Evolutionary conservation across 1,140 invertebrate genomes (phyloP).

Genomic region (Drosophila ogumai): DNA sequence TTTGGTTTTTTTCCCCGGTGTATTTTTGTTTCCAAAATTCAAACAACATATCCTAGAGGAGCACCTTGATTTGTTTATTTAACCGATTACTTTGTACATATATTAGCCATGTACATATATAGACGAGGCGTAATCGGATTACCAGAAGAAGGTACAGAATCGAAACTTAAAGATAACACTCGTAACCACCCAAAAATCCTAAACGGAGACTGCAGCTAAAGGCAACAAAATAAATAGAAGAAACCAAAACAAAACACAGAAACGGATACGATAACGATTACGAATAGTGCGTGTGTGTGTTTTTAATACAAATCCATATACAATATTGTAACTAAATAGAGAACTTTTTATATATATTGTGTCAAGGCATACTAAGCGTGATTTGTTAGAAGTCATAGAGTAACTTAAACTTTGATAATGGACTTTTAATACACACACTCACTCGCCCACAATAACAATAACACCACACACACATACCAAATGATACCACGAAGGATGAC

Average conservation of each 20-base stretch:
- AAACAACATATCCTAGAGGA: conserved; percentile 60
- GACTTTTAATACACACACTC: conserved; percentile 73
- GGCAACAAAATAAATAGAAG: conserved; percentile 36
- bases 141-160: conserved; percentile 64
- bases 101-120: conserved; percentile 48
- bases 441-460: conserved; percentile 2
- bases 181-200: conserved; percentile 81
- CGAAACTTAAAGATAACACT: conserved; percentile 76
- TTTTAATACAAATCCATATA: conserved; percentile 73
- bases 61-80: conserved; percentile 13
- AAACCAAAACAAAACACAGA: conserved; percentile 30
- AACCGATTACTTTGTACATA: conserved; percentile 46
- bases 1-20: background rate
- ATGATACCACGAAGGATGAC: conserved; percentile 17
- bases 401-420: conserved; percentile 76
- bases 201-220: conserved; percentile 79
- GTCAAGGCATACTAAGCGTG: conserved; percentile 70
- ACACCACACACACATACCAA: conserved; percentile 15
- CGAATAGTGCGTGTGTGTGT: conserved; percentile 58
- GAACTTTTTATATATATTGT: conserved; percentile 81
- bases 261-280: conserved; percentile 45
- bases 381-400: conserved; percentile 77
- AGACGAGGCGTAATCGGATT: conserved; percentile 32
- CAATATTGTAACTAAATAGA: conserved; percentile 72
- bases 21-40: conserved; percentile 9